Conservation (phyloP, 2,113 vertebrate genomes). For the Macquaria australasica region DNA sequence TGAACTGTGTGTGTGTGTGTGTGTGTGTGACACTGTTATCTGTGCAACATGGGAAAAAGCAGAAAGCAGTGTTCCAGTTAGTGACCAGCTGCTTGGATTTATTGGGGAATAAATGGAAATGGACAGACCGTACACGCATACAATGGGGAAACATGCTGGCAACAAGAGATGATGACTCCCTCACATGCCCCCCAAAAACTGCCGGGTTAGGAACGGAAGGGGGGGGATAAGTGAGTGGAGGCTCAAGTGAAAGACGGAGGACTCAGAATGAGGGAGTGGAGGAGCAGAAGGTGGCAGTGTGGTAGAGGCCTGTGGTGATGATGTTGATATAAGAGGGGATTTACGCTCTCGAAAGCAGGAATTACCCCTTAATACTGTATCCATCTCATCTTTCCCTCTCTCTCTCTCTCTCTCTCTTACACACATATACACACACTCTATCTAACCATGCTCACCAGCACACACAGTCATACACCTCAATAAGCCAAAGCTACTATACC, state of each 20-base stretch:
- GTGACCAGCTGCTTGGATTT: constrained; percentile 62
- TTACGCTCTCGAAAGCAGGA: constrained; percentile 79
- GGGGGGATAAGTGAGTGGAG: not conserved
- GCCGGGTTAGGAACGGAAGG: not conserved
- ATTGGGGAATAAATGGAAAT: constrained; percentile 66
- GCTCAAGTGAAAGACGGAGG: constrained; percentile 11
- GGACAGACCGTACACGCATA: constrained; percentile 46
- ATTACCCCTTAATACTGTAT: constrained; percentile 79
- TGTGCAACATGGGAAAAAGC: constrained; percentile 55
- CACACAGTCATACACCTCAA: not conserved
- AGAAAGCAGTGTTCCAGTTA: constrained; percentile 66
- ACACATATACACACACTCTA: not conserved
- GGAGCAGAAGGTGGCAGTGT: constrained; percentile 32
- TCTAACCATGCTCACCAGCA: constrained; percentile 19
- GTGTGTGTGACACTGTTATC: constrained; percentile 48
- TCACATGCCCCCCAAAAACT: not conserved
- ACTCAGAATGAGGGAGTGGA: not conserved
- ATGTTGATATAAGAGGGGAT: constrained; percentile 69
- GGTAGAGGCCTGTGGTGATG: constrained; percentile 63
- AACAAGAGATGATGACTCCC: constrained; percentile 31
- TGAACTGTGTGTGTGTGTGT: constrained; percentile 18
- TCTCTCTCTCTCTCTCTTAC: constrained; percentile 50
- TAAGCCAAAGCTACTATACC: not conserved
- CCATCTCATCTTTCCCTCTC: constrained; percentile 53
- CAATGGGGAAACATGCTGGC: constrained; percentile 28